Conservation (phyloP, 2,797 vertebrate species). For the Chelmon rostratus region DNA sequence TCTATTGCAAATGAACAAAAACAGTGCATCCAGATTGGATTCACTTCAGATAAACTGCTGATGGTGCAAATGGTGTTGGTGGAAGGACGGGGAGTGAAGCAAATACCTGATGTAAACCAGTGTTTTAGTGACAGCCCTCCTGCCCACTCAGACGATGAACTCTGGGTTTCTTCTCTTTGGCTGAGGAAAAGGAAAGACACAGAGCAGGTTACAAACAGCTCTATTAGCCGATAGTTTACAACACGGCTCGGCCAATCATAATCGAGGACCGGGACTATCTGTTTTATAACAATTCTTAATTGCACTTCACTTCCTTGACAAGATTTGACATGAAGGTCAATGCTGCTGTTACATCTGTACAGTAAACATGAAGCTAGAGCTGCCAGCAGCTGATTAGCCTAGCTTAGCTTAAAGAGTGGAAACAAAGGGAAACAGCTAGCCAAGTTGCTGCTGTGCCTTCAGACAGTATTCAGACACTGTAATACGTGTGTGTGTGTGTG, state of each 20-base stretch:
- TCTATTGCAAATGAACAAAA: too few species aligned
- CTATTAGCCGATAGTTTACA: not conserved
- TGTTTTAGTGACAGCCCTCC: constrained; percentile 32
- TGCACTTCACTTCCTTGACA: not conserved
- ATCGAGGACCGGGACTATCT: too few species aligned
- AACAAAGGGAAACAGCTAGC: not conserved
- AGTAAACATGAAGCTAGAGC: not conserved
- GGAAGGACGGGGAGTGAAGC: too few species aligned
- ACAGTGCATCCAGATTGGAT: too few species aligned
- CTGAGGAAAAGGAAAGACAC: constrained; percentile 33
- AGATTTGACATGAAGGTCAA: not conserved
- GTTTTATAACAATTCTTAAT: too few species aligned
- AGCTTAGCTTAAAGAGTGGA: not conserved
- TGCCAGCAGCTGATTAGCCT: not conserved
- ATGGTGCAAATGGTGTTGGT: too few species aligned
- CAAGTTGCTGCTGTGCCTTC: not conserved
- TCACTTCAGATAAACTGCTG: not conserved
- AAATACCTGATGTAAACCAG: constrained; percentile 64
- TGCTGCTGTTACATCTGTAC: not conserved
- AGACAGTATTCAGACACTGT: not conserved
- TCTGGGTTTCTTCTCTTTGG: constrained; percentile 43
- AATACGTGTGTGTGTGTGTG: too few species aligned
- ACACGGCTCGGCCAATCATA: too few species aligned
- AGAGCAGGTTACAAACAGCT: constrained; percentile 1
- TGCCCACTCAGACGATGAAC: constrained; percentile 49